Conservation (phyloP, 1,140 invertebrate genomes). For the Pristionchus pacificus region DNA sequence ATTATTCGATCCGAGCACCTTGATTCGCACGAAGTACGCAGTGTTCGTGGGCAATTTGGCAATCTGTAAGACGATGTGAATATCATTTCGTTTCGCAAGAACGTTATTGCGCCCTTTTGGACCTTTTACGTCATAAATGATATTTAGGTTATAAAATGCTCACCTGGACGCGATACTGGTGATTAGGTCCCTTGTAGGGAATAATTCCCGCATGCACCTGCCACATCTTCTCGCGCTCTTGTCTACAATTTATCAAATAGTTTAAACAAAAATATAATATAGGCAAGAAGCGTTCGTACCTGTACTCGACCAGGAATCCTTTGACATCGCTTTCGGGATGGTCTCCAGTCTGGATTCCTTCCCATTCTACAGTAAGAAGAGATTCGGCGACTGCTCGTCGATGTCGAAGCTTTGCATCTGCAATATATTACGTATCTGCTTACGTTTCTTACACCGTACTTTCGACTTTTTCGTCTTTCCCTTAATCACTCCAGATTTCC, state of each 20-base stretch:
- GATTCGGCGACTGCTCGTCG: slow-evolving; percentile 43
- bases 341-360: slow-evolving; percentile 56
- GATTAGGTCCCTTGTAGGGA: slow-evolving; percentile 56
- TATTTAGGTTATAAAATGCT: slow-evolving; percentile 11
- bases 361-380: slow-evolving; percentile 56
- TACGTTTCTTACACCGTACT: too few relatives aligned
- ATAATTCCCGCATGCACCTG: slow-evolving; percentile 54
- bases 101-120: not conserved
- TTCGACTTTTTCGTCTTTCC: too few relatives aligned
- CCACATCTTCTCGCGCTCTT: slow-evolving; percentile 52
- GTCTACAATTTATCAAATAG: too few relatives aligned
- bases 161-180: slow-evolving; percentile 57
- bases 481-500: too few relatives aligned
- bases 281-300: too few relatives aligned
- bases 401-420: slow-evolving; percentile 20
- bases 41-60: slow-evolving; percentile 55
- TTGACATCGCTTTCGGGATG: slow-evolving; percentile 52
- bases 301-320: slow-evolving; percentile 57
- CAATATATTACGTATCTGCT: too few relatives aligned
- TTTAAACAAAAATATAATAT: too few relatives aligned
- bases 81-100: too few relatives aligned
- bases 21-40: slow-evolving; percentile 56
- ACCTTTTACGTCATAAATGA: slow-evolving; percentile 2
- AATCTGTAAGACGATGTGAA: slow-evolving; percentile 41
- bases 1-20: slow-evolving; percentile 54